Percentiles rank a stretch among this genome's conserved stretches.
phyloP scores from a whole-genome alignment of 64 coral and sea anemone species.

The Acropora tenuis region DNA sequence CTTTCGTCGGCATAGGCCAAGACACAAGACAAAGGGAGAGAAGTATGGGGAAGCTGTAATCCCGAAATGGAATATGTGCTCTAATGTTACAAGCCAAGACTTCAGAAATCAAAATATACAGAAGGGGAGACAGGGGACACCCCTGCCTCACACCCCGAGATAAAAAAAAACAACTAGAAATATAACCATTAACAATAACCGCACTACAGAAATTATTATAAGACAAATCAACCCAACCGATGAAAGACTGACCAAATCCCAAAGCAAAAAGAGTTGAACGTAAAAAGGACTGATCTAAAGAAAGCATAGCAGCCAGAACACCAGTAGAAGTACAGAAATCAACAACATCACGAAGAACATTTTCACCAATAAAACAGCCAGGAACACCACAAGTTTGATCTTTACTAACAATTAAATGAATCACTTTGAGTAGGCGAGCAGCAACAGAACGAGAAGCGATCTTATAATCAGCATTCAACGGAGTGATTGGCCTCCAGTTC shows the following conservation, averaged over 20 bases:
- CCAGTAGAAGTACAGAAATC: not conserved
- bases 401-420: not conserved
- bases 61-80: not conserved
- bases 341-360: constrained; percentile 36
- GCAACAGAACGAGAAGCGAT: not conserved
- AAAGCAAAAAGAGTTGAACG: not conserved
- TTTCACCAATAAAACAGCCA: constrained; percentile 37
- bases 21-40: not conserved
- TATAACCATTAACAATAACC: constrained; percentile 38
- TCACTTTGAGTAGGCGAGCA: not conserved
- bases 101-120: not conserved
- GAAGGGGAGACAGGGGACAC: constrained; percentile 2
- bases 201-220: not conserved
- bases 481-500: constrained; percentile 9
- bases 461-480: constrained; percentile 12
- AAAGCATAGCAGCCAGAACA: not conserved
- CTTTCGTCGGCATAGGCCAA: constrained; percentile 44
- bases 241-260: constrained; percentile 35
- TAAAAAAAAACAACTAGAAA: not conserved
- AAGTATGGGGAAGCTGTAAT: not conserved
- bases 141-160: not conserved
- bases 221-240: not conserved
- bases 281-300: constrained; percentile 26
- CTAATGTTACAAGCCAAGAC: constrained; percentile 4
- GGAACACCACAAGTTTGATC: constrained; percentile 63